Evolutionary conservation across 2,888 invertebrate species (phyloP).

Genomic region (Smittia aterrima): DNA sequence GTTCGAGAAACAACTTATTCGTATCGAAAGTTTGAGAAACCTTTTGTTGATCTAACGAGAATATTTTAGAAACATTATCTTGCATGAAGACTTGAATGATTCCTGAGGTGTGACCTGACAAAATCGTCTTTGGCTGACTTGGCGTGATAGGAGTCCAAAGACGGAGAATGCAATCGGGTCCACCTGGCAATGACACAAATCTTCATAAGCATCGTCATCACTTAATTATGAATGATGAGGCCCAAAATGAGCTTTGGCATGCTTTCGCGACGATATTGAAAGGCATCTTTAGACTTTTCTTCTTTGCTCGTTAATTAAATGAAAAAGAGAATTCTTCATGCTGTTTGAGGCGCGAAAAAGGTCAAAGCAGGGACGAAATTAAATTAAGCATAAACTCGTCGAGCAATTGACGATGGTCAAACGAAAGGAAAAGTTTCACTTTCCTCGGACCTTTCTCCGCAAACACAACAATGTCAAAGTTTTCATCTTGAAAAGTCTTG

Average conservation of each 20-base stretch:
- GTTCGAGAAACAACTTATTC: too few species aligned
- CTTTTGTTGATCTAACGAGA: constrained; percentile 71
- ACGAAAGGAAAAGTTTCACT: neutral
- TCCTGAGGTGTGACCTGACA: constrained; percentile 65
- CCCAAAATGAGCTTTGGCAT: neutral
- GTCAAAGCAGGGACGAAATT: neutral
- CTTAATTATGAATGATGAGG: constrained; percentile 18
- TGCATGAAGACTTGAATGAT: constrained; percentile 68
- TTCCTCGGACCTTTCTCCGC: neutral
- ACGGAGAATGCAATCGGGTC: constrained; percentile 71
- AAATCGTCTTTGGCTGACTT: constrained; percentile 60
- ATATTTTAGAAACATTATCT: constrained; percentile 63
- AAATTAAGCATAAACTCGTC: neutral
- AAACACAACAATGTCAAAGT: constrained; percentile 2
- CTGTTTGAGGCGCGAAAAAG: constrained; percentile 1
- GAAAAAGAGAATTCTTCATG: constrained; percentile 8
- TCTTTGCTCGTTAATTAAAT: constrained; percentile 21
- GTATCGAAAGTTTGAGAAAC: too few species aligned
- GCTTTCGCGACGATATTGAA: constrained; percentile 1
- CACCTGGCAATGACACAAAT: constrained; percentile 57
- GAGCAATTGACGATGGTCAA: constrained; percentile 8
- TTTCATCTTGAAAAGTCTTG: neutral
- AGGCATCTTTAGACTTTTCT: neutral
- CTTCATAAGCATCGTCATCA: neutral
- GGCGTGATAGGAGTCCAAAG: constrained; percentile 82